These are phyloP conservation scores for Fragum sueziense DNA, from an alignment of 2,888 invertebrate species.

Conservation along the genomic window DNA sequence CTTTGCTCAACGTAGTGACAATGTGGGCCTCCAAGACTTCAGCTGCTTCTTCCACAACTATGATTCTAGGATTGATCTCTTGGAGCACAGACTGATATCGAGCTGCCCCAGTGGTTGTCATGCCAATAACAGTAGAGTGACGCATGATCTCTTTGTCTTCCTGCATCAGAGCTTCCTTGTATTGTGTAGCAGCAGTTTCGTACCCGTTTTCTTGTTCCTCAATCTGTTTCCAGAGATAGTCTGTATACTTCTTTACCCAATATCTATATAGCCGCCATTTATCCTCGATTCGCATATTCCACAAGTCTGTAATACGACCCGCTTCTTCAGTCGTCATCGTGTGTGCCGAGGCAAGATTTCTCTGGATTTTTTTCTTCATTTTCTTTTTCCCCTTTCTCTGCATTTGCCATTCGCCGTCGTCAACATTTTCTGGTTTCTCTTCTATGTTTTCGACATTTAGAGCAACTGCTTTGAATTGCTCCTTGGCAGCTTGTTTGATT, in stretches of 20 bases:
- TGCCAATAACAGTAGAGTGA: conserved; percentile 75
- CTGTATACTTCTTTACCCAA: conserved; percentile 74
- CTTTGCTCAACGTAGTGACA: conserved; percentile 88
- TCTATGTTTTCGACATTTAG: conserved; percentile 41
- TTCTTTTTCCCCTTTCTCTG: conserved; percentile 52
- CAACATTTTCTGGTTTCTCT: conserved; percentile 27
- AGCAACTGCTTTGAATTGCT: conserved; percentile 42
- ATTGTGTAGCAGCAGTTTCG: conserved; percentile 59
- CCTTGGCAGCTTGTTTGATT: conserved; percentile 23
- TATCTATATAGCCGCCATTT: conserved; percentile 83
- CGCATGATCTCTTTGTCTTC: conserved; percentile 76
- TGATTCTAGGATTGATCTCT: conserved; percentile 80
- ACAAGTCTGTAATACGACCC: conserved; percentile 61
- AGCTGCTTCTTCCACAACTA: conserved; percentile 92
- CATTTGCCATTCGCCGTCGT: conserved; percentile 44
- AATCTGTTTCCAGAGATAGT: conserved; percentile 56
- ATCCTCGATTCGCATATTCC: conserved; percentile 70
- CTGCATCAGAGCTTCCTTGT: conserved; percentile 66
- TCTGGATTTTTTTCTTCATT: conserved; percentile 50
- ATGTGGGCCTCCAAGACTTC: conserved; percentile 93
- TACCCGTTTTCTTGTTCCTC: conserved; percentile 65
- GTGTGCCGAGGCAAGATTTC: conserved; percentile 58
- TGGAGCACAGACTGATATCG: conserved; percentile 74
- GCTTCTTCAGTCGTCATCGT: conserved; percentile 68
- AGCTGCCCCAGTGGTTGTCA: conserved; percentile 81